These are phyloP conservation scores for Pomphorhynchus laevis DNA, from an alignment of 1,140 invertebrate species.

Conservation along the genomic window DNA sequence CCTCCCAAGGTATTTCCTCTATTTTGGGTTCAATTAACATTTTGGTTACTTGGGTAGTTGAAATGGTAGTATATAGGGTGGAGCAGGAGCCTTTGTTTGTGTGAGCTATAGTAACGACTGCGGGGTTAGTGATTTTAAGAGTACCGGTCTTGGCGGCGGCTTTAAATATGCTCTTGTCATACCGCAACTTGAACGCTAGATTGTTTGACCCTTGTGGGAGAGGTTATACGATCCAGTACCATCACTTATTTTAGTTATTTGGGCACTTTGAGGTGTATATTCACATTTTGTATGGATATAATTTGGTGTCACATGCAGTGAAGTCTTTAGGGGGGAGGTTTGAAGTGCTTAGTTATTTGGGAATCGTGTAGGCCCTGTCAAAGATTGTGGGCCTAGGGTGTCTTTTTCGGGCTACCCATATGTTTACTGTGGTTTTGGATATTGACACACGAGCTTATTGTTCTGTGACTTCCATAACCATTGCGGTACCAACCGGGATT, in stretches of 20 bases:
- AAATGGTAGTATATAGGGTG: slow-evolving; percentile 18
- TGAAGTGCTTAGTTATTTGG: slow-evolving; percentile 12
- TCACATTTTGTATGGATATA: slow-evolving; percentile 25
- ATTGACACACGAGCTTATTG: slow-evolving; percentile 34
- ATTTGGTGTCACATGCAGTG: slow-evolving; percentile 14
- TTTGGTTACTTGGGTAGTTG: slow-evolving; percentile 21
- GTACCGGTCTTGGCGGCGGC: slow-evolving; percentile 33
- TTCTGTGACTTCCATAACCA: slow-evolving; percentile 34
- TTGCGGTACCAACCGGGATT: slow-evolving; percentile 23
- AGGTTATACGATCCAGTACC: slow-evolving; percentile 32
- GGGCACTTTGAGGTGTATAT: slow-evolving; percentile 39
- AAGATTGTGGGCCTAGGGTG: slow-evolving; percentile 18
- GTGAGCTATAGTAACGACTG: slow-evolving; percentile 32
- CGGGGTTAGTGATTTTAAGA: slow-evolving; percentile 28
- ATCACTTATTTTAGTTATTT: slow-evolving; percentile 43
- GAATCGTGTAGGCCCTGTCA: slow-evolving; percentile 18
- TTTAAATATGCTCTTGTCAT: slow-evolving; percentile 32
- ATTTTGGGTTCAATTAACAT: slow-evolving; percentile 32
- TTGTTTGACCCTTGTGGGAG: slow-evolving; percentile 31
- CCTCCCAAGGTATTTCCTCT: slow-evolving; percentile 29
- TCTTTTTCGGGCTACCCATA: slow-evolving; percentile 18
- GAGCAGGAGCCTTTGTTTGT: slow-evolving; percentile 24
- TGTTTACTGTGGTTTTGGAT: slow-evolving; percentile 31
- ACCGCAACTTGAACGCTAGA: slow-evolving; percentile 32
- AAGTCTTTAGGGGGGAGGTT: slow-evolving; percentile 11